Evolutionary conservation across 2,888 invertebrate species (phyloP).

Genomic region (Lithophane socia): DNA sequence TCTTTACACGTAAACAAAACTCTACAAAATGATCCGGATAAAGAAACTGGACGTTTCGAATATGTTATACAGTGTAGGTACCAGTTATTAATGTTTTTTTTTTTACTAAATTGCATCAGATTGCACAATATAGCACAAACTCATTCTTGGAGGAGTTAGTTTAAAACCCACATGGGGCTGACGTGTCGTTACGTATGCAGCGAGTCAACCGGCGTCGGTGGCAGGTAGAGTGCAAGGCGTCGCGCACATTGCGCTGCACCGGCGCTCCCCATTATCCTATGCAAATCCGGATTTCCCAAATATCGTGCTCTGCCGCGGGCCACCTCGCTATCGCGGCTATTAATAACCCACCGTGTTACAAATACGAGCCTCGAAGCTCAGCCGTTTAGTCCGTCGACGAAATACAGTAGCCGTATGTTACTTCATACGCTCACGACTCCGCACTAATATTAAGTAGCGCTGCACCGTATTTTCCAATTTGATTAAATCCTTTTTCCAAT

Average conservation of each 20-base stretch:
- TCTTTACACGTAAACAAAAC: neutral
- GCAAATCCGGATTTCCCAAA: constrained; percentile 89
- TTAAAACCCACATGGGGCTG: constrained; percentile 57
- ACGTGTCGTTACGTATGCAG: constrained; percentile 68
- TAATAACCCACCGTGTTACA: constrained; percentile 87
- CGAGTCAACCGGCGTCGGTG: constrained; percentile 55
- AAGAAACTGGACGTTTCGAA: too few species aligned
- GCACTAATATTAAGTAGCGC: constrained; percentile 71
- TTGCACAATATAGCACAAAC: constrained; percentile 26
- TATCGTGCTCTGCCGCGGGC: constrained; percentile 86
- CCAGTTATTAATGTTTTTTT: neutral
- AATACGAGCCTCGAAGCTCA: constrained; percentile 82
- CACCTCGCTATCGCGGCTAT: constrained; percentile 87
- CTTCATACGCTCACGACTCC: constrained; percentile 73
- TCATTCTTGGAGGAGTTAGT: constrained; percentile 50
- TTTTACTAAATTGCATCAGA: neutral
- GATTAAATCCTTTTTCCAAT: constrained; percentile 75
- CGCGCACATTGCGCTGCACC: constrained; percentile 76
- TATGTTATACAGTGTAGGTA: neutral
- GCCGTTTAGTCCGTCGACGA: constrained; percentile 84
- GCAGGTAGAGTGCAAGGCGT: constrained; percentile 68
- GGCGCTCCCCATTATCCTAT: constrained; percentile 86
- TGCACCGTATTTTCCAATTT: constrained; percentile 73
- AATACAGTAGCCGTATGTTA: constrained; percentile 83
- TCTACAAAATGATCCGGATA: neutral